These are phyloP conservation scores for Ellobium chinense DNA, from an alignment of 2,888 invertebrate genomes.

Conservation along the genomic window DNA sequence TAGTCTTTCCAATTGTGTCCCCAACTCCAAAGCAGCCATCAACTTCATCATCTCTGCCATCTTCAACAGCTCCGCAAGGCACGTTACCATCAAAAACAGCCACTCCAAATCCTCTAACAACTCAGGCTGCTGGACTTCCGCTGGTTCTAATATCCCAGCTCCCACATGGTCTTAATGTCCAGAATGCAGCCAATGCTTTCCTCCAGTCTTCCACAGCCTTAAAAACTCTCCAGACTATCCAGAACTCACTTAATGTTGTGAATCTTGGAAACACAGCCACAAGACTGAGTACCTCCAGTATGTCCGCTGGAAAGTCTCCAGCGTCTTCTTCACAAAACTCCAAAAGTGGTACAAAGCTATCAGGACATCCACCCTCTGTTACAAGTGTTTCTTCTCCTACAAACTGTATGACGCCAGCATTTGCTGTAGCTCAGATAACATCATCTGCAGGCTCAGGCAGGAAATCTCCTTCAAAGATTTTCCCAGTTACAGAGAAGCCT, in stretches of 20 bases:
- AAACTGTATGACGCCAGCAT: neutral
- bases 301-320: neutral
- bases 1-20: constrained; percentile 33
- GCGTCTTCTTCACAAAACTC: neutral
- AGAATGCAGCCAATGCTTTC: constrained; percentile 27
- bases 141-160: constrained; percentile 39
- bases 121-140: constrained; percentile 16
- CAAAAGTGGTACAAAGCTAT: neutral
- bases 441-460: neutral
- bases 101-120: neutral
- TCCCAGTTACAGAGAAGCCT: neutral
- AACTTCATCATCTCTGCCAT: neutral
- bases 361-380: neutral
- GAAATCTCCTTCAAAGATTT: neutral
- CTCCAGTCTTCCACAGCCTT: constrained; percentile 20
- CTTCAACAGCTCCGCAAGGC: neutral
- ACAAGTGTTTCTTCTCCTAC: neutral
- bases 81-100: neutral
- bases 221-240: constrained; percentile 29
- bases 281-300: neutral
- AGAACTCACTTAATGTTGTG: constrained; percentile 19
- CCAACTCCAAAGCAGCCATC: neutral
- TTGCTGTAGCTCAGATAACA: neutral
- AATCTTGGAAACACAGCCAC: constrained; percentile 23
- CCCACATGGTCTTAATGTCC: constrained; percentile 7